Evolutionary conservation across 2,888 invertebrate species (phyloP).

Genomic region (Eucera pruinosa): DNA sequence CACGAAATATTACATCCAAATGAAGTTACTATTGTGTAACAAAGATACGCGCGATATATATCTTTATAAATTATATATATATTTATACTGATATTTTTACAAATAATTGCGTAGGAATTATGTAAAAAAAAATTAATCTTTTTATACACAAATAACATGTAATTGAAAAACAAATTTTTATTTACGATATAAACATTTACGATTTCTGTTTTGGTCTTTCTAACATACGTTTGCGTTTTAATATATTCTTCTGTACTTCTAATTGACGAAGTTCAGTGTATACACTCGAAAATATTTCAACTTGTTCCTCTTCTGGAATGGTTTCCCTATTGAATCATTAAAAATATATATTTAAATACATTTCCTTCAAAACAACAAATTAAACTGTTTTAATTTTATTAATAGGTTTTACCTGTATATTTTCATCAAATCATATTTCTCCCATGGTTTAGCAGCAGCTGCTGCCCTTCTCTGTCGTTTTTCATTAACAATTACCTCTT

Average conservation of each 20-base stretch:
- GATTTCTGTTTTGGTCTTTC: constrained; percentile 84
- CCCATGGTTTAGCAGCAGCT: constrained; percentile 90
- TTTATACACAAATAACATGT: neutral
- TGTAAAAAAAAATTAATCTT: neutral
- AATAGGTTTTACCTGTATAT: constrained; percentile 90
- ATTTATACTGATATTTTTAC: constrained; percentile 20
- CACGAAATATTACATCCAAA: constrained; percentile 11
- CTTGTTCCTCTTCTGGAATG: constrained; percentile 95
- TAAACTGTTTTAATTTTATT: neutral
- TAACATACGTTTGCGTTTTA: constrained; percentile 88
- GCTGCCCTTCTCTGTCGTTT: constrained; percentile 86
- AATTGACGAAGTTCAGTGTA: constrained; percentile 90
- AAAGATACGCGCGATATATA: constrained; percentile 7
- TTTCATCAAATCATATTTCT: constrained; percentile 97
- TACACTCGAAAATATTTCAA: constrained; percentile 93
- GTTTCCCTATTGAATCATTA: constrained; percentile 86
- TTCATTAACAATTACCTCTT: constrained; percentile 86
- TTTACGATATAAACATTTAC: constrained; percentile 34
- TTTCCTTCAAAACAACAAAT: neutral
- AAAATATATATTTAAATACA: constrained; percentile 7
- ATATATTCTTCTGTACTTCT: constrained; percentile 88
- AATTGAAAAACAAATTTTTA: constrained; percentile 22
- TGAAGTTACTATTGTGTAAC: constrained; percentile 10
- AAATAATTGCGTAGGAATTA: neutral
- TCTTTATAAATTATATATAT: constrained; percentile 14